Evolutionary conservation across 2,888 invertebrate genomes (phyloP).

Genomic region (Chydorus sphaericus): DNA sequence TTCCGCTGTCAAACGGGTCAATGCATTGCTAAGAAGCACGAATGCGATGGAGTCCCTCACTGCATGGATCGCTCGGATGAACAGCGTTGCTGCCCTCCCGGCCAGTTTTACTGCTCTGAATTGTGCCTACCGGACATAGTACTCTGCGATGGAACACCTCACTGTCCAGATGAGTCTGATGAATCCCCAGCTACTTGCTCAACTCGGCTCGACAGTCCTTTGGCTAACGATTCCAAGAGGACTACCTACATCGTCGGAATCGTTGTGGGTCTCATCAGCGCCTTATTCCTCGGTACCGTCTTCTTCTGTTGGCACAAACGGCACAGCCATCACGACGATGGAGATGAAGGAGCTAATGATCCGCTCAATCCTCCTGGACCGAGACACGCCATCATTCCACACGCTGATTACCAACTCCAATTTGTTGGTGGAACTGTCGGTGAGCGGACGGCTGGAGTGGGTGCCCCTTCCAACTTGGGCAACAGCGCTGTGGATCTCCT

Average conservation of each 20-base stretch:
- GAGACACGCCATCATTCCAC: slow-evolving; percentile 28
- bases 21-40: slow-evolving; percentile 39
- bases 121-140: slow-evolving; percentile 10
- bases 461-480: slow-evolving; percentile 5
- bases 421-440: slow-evolving; percentile 1
- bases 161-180: slow-evolving; percentile 31
- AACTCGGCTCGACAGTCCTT: slow-evolving; percentile 18
- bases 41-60: slow-evolving; percentile 28
- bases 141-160: slow-evolving; percentile 27
- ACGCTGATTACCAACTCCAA: background rate
- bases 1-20: slow-evolving; percentile 45
- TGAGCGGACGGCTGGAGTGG: slow-evolving; percentile 11
- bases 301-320: slow-evolving; percentile 45
- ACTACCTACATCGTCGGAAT: slow-evolving; percentile 41
- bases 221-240: slow-evolving; percentile 29
- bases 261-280: slow-evolving; percentile 38
- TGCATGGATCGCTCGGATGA: slow-evolving; percentile 32
- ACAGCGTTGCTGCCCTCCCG: slow-evolving; percentile 17
- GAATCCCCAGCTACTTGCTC: slow-evolving; percentile 42
- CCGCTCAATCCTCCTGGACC: slow-evolving; percentile 30
- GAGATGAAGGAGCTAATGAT: slow-evolving; percentile 3
- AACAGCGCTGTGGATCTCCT: slow-evolving; percentile 7
- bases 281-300: slow-evolving; percentile 44
- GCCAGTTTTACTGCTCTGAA: slow-evolving; percentile 12
- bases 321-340: slow-evolving; percentile 16